Evolutionary conservation across 1,140 invertebrate genomes (phyloP).

Genomic region (Grapholita molesta): DNA sequence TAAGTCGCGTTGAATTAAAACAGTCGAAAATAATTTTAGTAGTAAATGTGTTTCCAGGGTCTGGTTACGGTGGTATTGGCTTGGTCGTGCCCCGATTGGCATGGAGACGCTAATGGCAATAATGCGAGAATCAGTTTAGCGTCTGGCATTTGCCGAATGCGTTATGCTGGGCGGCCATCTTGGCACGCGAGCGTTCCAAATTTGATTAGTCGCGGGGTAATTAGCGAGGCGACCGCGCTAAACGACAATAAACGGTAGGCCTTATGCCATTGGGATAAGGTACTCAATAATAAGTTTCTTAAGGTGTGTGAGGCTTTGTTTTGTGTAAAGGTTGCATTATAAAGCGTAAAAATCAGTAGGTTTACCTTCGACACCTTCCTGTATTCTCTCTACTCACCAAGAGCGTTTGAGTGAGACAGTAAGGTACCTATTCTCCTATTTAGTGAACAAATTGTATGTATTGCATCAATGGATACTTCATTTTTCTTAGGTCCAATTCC

Average conservation of each 20-base stretch:
- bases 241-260: background rate
- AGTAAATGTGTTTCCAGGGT: background rate
- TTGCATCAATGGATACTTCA: too few relatives aligned
- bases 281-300: background rate
- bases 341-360: background rate
- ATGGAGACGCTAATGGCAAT: conserved; percentile 59
- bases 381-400: background rate
- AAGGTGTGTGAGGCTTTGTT: background rate
- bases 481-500: too few relatives aligned
- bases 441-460: too few relatives aligned
- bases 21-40: too few relatives aligned
- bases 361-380: background rate
- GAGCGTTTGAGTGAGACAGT: too few relatives aligned
- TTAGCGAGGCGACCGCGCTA: background rate
- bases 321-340: background rate
- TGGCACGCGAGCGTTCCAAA: conserved; percentile 50
- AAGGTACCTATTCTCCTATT: too few relatives aligned
- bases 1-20: too few relatives aligned
- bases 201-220: conserved; percentile 24
- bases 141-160: conserved; percentile 48
- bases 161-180: conserved; percentile 41
- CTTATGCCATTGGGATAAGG: background rate
- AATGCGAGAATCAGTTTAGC: conserved; percentile 68
- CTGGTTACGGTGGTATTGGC: conserved; percentile 26
- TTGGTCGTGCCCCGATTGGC: conserved; percentile 51